Evolutionary conservation across 2,113 vertebrate species (phyloP).

Genomic region (Eurypyga helias): DNA sequence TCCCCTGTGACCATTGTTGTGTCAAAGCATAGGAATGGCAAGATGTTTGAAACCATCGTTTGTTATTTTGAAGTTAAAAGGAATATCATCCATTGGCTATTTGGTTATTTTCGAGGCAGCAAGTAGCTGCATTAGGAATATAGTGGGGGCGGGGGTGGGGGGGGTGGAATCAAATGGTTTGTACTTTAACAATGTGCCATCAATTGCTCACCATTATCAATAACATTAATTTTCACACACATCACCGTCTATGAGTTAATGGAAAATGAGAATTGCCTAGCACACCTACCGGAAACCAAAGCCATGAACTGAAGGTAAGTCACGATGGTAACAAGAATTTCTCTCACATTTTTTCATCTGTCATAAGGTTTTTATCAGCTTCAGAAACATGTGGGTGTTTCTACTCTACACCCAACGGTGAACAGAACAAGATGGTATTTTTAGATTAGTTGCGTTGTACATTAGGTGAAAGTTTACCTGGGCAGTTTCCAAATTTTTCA

Average conservation of each 20-base stretch:
- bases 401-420: neutral
- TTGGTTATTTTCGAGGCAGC: neutral
- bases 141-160: too few relatives aligned
- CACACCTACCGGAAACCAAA: neutral
- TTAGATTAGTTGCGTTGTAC: neutral
- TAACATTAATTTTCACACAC: neutral
- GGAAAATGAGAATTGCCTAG: conserved; percentile 22
- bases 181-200: neutral
- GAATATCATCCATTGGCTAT: neutral
- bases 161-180: neutral
- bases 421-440: neutral
- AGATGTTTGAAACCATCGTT: neutral
- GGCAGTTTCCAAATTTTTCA: neutral
- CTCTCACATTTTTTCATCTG: neutral
- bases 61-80: neutral
- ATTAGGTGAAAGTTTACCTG: neutral
- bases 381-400: neutral
- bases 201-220: neutral
- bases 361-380: neutral
- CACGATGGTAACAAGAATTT: neutral
- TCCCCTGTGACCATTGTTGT: neutral
- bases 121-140: neutral
- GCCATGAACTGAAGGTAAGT: neutral
- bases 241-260: neutral
- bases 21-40: neutral